A percentile compares a stretch with the other conserved stretches of the same genome.
phyloP scores from a whole-genome alignment of 2,113 vertebrate species.

The Bos javanicus region DNA sequence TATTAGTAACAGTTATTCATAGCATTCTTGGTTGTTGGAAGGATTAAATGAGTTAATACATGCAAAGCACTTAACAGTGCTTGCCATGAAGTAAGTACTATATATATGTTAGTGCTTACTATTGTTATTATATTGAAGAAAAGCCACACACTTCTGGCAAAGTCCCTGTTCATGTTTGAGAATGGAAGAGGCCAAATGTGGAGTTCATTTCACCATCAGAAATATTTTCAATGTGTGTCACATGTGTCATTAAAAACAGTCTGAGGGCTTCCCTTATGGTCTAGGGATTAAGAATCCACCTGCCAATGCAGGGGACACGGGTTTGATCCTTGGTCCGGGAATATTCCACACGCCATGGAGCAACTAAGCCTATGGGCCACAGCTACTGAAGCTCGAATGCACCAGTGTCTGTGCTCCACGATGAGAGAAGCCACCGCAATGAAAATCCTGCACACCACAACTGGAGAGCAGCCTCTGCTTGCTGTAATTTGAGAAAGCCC shows the following conservation, averaged over 20 bases:
- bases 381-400: background rate
- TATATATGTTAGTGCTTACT: background rate
- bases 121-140: background rate
- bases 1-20: background rate
- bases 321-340: background rate
- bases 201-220: background rate
- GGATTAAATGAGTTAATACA: background rate
- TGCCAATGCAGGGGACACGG: rapidly evolving
- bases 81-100: background rate
- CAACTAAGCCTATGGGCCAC: background rate
- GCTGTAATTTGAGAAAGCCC: background rate
- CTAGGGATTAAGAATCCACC: background rate
- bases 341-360: background rate
- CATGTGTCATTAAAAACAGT: background rate
- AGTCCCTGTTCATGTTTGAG: background rate
- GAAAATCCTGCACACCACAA: background rate
- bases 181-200: background rate
- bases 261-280: background rate
- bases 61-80: background rate
- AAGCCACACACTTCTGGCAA: background rate
- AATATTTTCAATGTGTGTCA: background rate
- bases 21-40: background rate
- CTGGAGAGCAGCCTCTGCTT: background rate
- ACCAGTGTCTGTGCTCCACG: background rate
- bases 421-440: background rate